These are phyloP conservation scores for Amazona vittata DNA, from an alignment of 2,113 vertebrate species.

Conservation along the genomic window DNA sequence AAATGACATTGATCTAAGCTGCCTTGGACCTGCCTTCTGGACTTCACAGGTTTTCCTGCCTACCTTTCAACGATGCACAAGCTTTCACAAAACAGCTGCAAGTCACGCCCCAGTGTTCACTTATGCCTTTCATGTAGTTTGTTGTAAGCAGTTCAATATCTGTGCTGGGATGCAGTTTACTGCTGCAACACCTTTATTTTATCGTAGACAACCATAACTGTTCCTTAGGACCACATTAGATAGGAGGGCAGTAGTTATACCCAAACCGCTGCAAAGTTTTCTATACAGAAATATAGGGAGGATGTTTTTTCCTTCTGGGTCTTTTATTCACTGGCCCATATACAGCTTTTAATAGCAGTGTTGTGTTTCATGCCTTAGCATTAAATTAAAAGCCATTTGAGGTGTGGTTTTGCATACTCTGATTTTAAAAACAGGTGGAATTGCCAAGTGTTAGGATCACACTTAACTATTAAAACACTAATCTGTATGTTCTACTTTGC, in stretches of 20 bases:
- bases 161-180: not conserved
- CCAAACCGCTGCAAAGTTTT: not conserved
- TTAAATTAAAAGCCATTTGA: slow-evolving; percentile 24
- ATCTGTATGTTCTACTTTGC: not conserved
- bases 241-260: not conserved
- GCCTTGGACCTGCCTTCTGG: not conserved
- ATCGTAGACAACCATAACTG: not conserved
- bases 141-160: not conserved
- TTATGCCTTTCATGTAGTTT: not conserved
- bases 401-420: not conserved
- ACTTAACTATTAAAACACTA: not conserved
- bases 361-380: not conserved
- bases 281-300: not conserved
- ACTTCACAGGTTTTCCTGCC: not conserved
- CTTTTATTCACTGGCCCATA: not conserved
- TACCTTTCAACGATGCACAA: not conserved
- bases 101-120: not conserved
- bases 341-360: not conserved
- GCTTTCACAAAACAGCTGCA: not conserved
- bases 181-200: not conserved
- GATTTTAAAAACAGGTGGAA: not conserved
- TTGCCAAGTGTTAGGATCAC: not conserved
- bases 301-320: not conserved
- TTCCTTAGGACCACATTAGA: not conserved
- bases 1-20: not conserved